These are phyloP conservation scores for Sussaba pulchella DNA, from an alignment of 2,888 invertebrate genomes.

Conservation along the genomic window DNA sequence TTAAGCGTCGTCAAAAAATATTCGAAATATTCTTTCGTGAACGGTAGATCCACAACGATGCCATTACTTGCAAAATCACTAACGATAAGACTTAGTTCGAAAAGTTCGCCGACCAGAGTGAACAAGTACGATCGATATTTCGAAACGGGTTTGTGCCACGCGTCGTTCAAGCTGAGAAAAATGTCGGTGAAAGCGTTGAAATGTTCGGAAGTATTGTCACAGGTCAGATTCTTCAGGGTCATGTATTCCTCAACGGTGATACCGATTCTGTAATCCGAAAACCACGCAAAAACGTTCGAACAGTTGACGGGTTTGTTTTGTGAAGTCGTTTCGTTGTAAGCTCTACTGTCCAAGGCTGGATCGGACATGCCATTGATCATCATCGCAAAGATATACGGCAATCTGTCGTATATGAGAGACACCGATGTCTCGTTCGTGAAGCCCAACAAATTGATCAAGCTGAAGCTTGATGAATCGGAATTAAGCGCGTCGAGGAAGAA, in stretches of 20 bases:
- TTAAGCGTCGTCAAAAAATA: constrained; percentile 80
- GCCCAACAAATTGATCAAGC: constrained; percentile 75
- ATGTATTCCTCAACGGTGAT: constrained; percentile 73
- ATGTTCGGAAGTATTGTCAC: constrained; percentile 74
- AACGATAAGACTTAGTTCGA: constrained; percentile 68
- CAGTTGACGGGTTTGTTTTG: constrained; percentile 68
- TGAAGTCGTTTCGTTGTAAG: constrained; percentile 53
- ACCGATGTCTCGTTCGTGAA: constrained; percentile 74
- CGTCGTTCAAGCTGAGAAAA: constrained; percentile 64
- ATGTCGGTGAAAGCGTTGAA: constrained; percentile 78
- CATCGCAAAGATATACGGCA: constrained; percentile 75
- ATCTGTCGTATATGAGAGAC: constrained; percentile 72
- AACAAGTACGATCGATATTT: constrained; percentile 73
- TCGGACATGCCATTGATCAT: constrained; percentile 76
- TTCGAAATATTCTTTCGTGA: constrained; percentile 83
- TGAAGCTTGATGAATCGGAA: constrained; percentile 64
- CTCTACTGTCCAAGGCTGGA: constrained; percentile 68
- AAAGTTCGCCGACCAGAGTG: constrained; percentile 68
- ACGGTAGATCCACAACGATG: constrained; percentile 83
- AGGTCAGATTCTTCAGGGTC: constrained; percentile 75
- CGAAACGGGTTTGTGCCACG: constrained; percentile 72
- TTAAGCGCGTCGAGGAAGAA: constrained; percentile 62
- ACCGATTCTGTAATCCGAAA: constrained; percentile 70
- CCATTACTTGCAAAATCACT: constrained; percentile 60
- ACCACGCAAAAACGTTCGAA: constrained; percentile 74